Percentiles rank a stretch among this genome's conserved stretches.
Conservation (phyloP, 2,797 vertebrate species). For the Adelosebastes latens region DNA sequence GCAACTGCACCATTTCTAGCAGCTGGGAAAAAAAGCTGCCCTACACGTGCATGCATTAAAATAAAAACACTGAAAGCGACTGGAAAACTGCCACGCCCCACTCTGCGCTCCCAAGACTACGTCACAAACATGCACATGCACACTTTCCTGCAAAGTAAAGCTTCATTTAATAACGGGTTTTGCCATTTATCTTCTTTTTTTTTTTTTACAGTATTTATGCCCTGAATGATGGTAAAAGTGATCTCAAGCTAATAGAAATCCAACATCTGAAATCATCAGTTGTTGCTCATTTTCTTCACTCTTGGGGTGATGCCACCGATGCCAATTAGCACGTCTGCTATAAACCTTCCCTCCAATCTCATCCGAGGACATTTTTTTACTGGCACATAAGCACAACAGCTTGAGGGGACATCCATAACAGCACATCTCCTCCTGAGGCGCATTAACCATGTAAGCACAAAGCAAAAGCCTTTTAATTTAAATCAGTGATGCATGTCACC, state of each 20-base stretch:
- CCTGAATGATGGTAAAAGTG: background rate
- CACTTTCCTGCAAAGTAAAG: background rate
- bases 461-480: slow-evolving; percentile 39
- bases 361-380: slow-evolving; percentile 27
- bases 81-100: slow-evolving; percentile 50
- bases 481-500: background rate
- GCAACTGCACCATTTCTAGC: background rate
- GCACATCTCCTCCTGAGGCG: background rate
- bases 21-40: background rate
- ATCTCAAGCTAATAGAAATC: background rate
- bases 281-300: background rate
- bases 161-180: background rate
- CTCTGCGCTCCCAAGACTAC: slow-evolving; percentile 25
- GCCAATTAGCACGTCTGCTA: slow-evolving; percentile 27
- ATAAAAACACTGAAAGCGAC: slow-evolving; percentile 4
- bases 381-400: slow-evolving; percentile 13
- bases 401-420: background rate
- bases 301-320: background rate
- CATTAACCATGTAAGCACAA: slow-evolving; percentile 13
- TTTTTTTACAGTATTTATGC: background rate
- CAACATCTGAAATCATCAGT: background rate
- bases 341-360: slow-evolving; percentile 10
- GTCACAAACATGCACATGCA: slow-evolving; percentile 9
- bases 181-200: background rate
- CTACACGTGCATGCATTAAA: background rate